Evolutionary conservation across 2,797 vertebrate genomes (phyloP).

Genomic region (Ispidina lecontei): DNA sequence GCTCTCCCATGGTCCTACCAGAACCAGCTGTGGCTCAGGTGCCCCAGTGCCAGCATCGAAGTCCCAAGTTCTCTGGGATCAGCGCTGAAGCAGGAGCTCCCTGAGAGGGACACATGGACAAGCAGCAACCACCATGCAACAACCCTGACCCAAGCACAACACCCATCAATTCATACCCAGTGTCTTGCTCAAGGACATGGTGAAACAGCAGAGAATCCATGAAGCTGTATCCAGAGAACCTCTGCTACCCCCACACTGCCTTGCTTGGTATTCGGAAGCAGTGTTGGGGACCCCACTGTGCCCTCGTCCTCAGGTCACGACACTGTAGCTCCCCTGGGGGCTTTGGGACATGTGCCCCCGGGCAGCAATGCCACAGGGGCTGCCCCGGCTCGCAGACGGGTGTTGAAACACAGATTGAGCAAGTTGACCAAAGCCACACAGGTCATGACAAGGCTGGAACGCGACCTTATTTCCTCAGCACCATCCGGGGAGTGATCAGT

Average conservation of each 20-base stretch:
- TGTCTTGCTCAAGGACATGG: accelerated
- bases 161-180: accelerated
- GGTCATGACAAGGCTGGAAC: not conserved
- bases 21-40: not conserved
- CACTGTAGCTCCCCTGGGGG: not conserved
- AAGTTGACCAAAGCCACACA: slow-evolving; percentile 15
- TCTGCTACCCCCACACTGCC: accelerated
- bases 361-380: not conserved
- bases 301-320: accelerated
- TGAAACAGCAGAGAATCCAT: not conserved
- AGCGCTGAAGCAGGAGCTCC: accelerated
- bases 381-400: not conserved
- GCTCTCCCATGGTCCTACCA: accelerated
- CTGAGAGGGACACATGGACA: accelerated
- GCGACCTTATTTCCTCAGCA: slow-evolving; percentile 48
- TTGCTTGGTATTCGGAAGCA: accelerated
- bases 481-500: not conserved
- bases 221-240: not conserved
- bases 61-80: not conserved
- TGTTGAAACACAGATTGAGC: slow-evolving; percentile 24
- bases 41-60: not conserved
- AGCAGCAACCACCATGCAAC: not conserved
- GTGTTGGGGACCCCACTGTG: accelerated
- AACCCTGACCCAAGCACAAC: not conserved
- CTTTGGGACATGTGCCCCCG: accelerated